Base-by-base conservation (phyloP, 2,888 invertebrate genomes). In the Phengaris arion region DNA sequence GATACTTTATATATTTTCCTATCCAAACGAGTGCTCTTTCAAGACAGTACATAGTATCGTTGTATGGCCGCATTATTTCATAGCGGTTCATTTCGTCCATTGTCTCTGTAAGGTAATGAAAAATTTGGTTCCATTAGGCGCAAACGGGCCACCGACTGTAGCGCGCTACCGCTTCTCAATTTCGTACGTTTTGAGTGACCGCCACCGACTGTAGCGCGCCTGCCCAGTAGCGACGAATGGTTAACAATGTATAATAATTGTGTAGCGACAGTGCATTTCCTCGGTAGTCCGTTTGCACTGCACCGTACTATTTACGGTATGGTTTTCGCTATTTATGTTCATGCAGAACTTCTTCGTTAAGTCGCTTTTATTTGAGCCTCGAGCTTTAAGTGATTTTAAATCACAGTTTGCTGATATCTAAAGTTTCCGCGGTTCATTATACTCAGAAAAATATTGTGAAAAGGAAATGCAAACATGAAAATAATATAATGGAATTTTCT, bases 71-170 rank as follows among this genome's bases (percentile, higher is more conserved):
- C 78, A 79, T 80, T 78, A 80, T 80, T 77, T 81, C 80, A 85
- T 85, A 84, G 82, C 80, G 83, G 82, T 85, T 85, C 85, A 86
- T 87, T 86, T 85, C 84, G 83, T 83, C 84, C 82, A 85, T 90
- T 91, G 91, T 90, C 86, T 85, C 83, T 82, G 81, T 78, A 75
- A 79, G 79, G 83, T 85, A 86, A 89, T 88, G 88, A 89, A 88
- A 86, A 86, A 80, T 78, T 80, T 75, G 77, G 78, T 78, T 80
- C 74, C 76, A 77, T 78, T 79, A 6, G 64, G 64, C 6, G 35
- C 64, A 45, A 35, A 64, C 64, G 64, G 13, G 35, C 35, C 4
- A 64, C 35, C 6, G 64, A 45, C 2, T 64, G 35, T 45, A 22
- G 35, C 6, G 1, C 7, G 22, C 22, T 9, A 22, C 15, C 10